phyloP scores from a whole-genome alignment of 1,140 invertebrate genomes.

The Platyscapa corneri region DNA sequence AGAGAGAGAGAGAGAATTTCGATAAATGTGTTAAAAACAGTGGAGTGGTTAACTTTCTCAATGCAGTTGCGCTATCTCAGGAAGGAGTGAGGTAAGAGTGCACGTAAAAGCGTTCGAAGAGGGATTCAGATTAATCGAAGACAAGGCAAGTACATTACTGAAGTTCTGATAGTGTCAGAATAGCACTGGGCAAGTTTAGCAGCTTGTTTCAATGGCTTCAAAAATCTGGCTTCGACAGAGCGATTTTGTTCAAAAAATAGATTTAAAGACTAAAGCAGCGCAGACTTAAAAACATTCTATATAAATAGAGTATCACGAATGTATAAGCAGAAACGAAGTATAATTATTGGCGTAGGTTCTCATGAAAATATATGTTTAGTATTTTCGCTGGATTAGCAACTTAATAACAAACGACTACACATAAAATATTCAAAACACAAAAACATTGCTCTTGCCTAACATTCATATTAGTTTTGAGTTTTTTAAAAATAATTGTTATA shows the following conservation, averaged over 20 bases:
- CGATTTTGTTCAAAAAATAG: conserved; percentile 59
- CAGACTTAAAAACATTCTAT: too few species aligned
- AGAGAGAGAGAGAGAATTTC: not conserved
- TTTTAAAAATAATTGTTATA: too few species aligned
- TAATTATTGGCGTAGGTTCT: conserved; percentile 30
- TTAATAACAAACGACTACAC: too few species aligned
- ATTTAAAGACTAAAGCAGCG: too few species aligned
- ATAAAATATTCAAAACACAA: too few species aligned
- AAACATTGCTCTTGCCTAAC: too few species aligned
- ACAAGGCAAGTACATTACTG: conserved; percentile 73
- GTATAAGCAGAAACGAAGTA: too few species aligned
- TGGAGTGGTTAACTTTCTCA: not conserved
- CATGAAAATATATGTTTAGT: too few species aligned
- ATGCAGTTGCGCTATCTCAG: conserved; percentile 4
- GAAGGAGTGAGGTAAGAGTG: not conserved
- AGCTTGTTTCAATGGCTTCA: not conserved
- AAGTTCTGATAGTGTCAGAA: conserved; percentile 53
- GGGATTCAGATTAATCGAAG: conserved; percentile 70
- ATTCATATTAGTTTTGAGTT: too few species aligned
- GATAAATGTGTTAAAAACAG: conserved; percentile 30
- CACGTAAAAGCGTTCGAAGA: conserved; percentile 32
- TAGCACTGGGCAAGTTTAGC: not conserved
- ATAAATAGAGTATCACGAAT: too few species aligned
- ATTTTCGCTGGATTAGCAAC: too few species aligned
- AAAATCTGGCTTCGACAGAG: conserved; percentile 44